Evolutionary conservation across 2,113 vertebrate genomes (phyloP).

Genomic region (Myiozetetes cayanensis): DNA sequence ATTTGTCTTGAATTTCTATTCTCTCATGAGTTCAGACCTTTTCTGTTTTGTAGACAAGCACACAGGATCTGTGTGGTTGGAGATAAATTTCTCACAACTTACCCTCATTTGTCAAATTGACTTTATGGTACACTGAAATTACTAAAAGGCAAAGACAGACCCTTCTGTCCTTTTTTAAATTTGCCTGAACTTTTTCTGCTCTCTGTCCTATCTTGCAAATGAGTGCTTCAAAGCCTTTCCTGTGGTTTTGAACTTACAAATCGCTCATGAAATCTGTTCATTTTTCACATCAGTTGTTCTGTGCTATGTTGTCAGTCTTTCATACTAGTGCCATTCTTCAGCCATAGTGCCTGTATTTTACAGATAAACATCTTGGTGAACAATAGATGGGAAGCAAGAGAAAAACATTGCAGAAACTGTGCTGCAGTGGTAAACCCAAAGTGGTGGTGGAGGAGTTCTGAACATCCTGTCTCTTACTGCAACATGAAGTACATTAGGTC

Average conservation of each 20-base stretch:
- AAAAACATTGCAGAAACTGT: background rate
- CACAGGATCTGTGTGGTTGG: background rate
- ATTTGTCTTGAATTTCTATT: background rate
- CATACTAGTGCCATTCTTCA: background rate
- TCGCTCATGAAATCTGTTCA: accelerated
- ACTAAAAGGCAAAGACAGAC: background rate
- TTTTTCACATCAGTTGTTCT: background rate
- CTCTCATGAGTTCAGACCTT: background rate
- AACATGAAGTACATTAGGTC: background rate
- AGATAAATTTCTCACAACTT: background rate
- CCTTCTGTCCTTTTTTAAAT: background rate
- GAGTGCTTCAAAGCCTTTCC: background rate
- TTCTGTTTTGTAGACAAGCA: background rate
- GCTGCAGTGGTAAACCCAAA: background rate
- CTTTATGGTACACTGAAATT: background rate
- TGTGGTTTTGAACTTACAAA: background rate
- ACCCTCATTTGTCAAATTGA: background rate
- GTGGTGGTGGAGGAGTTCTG: background rate
- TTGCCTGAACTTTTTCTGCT: background rate
- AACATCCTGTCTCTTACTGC: background rate
- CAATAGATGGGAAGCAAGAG: background rate
- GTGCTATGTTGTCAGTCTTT: background rate
- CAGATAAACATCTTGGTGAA: background rate
- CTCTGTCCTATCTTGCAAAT: background rate
- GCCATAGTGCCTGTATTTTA: background rate